These are phyloP conservation scores for Chloroceryle inda DNA, from an alignment of 2,797 vertebrate species.

Conservation along the genomic window DNA sequence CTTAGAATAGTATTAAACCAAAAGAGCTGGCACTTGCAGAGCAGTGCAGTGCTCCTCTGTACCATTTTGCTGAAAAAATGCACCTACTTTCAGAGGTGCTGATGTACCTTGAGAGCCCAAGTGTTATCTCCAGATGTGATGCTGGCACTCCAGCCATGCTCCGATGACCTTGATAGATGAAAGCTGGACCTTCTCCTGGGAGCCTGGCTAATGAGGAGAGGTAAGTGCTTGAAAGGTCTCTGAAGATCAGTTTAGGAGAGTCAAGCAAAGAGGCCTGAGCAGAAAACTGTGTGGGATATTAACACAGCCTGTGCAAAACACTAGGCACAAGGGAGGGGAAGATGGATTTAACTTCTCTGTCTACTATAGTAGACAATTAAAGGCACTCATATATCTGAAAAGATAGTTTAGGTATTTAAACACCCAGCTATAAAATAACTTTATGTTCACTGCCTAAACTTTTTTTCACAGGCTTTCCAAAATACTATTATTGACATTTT, in stretches of 20 bases:
- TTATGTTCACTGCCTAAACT: neutral
- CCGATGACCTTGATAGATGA: neutral
- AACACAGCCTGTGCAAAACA: neutral
- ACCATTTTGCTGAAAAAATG: neutral
- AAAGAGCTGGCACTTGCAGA: neutral
- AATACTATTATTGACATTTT: neutral
- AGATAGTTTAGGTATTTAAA: neutral
- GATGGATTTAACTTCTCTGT: neutral
- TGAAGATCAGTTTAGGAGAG: neutral
- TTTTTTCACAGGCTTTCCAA: neutral
- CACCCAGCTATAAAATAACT: neutral
- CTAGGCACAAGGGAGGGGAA: neutral
- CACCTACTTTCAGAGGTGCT: neutral
- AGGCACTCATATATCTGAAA: neutral
- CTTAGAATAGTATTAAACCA: neutral
- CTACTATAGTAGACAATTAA: neutral
- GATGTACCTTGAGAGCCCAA: neutral
- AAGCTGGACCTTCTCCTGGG: neutral
- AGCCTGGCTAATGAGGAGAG: neutral
- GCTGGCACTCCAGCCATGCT: neutral
- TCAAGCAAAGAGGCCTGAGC: neutral
- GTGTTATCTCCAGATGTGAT: neutral
- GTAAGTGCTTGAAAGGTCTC: neutral
- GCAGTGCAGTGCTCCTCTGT: neutral
- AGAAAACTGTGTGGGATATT: neutral